Conservation (phyloP, 2,113 vertebrate genomes). For the Sander lucioperca region DNA sequence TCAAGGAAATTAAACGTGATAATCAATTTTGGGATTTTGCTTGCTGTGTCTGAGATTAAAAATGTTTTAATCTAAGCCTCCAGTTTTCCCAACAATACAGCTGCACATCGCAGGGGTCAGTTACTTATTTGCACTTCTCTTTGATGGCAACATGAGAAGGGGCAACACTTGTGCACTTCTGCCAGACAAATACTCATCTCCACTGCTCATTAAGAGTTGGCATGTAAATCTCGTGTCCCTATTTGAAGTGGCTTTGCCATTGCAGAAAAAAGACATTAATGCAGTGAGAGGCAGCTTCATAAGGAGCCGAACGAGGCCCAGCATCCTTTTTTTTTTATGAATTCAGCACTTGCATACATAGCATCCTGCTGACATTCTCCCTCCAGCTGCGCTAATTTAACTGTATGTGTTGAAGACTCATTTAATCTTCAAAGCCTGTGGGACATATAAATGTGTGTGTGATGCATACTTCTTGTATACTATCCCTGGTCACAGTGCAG, state of each 20-base stretch:
- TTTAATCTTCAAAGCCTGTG: slow-evolving; percentile 67
- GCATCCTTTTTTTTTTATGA: slow-evolving; percentile 39
- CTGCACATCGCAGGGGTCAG: slow-evolving; percentile 29
- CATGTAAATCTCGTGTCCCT: slow-evolving; percentile 46
- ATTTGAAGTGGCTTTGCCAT: slow-evolving; percentile 63
- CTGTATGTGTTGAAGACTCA: slow-evolving; percentile 54
- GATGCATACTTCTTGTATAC: slow-evolving; percentile 4
- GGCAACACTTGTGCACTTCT: slow-evolving; percentile 44
- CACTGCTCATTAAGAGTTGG: slow-evolving; percentile 62
- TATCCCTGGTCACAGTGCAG: slow-evolving; percentile 27
- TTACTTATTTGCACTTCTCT: slow-evolving; percentile 51
- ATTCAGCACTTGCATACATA: slow-evolving; percentile 40
- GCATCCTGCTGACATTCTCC: slow-evolving; percentile 44
- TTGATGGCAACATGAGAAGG: slow-evolving; percentile 31
- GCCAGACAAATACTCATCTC: slow-evolving; percentile 55
- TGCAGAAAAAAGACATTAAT: slow-evolving; percentile 59
- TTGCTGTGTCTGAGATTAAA: slow-evolving; percentile 38
- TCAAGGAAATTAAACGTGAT: slow-evolving; percentile 45
- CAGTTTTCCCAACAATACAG: slow-evolving; percentile 12
- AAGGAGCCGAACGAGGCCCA: slow-evolving; percentile 38
- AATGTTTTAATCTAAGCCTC: slow-evolving; percentile 27
- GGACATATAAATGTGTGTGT: slow-evolving; percentile 16
- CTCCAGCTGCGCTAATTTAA: slow-evolving; percentile 70
- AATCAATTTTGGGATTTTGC: slow-evolving; percentile 51
- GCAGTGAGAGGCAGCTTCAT: slow-evolving; percentile 44